A percentile compares a stretch with the other conserved stretches of the same genome.
These are phyloP conservation scores for Frieseomelitta varia DNA, from an alignment of 1,140 invertebrate genomes.

Conservation along the genomic window DNA sequence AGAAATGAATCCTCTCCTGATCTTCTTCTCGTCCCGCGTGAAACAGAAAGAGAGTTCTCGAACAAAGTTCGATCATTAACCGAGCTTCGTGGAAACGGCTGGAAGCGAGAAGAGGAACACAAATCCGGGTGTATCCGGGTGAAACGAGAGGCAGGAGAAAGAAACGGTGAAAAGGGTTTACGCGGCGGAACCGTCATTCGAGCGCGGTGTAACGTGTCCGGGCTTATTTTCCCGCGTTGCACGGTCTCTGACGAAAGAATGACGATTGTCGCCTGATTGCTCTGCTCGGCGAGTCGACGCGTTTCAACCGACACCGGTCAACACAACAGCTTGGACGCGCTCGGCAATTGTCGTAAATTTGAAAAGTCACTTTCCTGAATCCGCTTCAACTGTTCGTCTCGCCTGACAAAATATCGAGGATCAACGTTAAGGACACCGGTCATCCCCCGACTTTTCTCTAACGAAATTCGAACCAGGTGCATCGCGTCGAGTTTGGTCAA, in stretches of 20 bases:
- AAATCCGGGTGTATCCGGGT: no score
- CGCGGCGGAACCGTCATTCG: background rate
- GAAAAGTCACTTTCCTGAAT: slow-evolving; percentile 7
- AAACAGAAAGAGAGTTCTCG: no score
- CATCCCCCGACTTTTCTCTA: background rate
- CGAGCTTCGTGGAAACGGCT: no score
- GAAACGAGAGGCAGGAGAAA: slow-evolving; percentile 47
- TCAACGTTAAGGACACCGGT: background rate
- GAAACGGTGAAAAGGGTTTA: slow-evolving; percentile 43
- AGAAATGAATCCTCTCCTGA: no score
- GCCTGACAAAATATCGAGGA: background rate
- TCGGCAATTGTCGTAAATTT: slow-evolving; percentile 34
- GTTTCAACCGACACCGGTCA: background rate
- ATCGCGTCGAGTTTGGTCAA: no score
- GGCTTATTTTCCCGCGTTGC: slow-evolving; percentile 11
- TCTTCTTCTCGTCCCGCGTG: no score
- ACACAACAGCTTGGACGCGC: slow-evolving; percentile 1
- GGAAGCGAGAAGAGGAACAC: background rate
- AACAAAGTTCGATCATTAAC: no score
- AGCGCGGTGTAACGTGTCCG: background rate
- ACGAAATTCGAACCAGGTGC: background rate
- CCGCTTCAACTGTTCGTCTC: background rate
- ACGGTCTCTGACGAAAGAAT: slow-evolving; percentile 1
- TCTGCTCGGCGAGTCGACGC: background rate
- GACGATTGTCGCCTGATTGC: slow-evolving; percentile 10